These are phyloP conservation scores for Coelopa frigida DNA, from an alignment of 1,140 invertebrate species.

Conservation along the genomic window DNA sequence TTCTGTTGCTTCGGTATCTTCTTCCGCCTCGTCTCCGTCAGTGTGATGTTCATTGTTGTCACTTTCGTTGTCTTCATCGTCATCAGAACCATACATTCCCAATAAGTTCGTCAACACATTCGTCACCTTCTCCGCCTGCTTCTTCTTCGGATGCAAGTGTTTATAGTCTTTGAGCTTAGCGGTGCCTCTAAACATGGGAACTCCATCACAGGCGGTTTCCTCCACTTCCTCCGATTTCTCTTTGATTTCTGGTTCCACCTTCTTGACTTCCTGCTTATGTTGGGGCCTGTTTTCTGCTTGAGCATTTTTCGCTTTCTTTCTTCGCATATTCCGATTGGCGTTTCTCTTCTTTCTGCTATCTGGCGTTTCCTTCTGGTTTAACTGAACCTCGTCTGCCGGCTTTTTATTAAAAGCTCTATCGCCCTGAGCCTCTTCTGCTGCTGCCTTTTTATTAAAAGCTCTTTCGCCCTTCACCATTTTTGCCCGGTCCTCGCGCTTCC, in stretches of 20 bases:
- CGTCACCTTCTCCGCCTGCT: not conserved
- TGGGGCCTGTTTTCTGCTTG: not conserved
- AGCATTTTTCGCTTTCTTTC: constrained; percentile 6
- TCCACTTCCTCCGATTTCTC: not conserved
- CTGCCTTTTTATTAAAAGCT: not conserved
- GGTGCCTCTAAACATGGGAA: constrained; percentile 27
- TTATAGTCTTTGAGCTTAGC: constrained; percentile 24
- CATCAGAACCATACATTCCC: constrained; percentile 36
- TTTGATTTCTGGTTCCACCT: not conserved
- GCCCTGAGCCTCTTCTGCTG: not conserved
- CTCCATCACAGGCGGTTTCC: not conserved
- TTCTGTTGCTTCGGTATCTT: not conserved
- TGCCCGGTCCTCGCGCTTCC: constrained; percentile 36
- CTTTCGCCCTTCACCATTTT: constrained; percentile 5
- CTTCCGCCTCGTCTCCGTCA: not conserved
- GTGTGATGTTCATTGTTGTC: not conserved
- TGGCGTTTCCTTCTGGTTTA: not conserved
- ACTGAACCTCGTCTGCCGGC: no score
- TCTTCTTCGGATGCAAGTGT: constrained; percentile 22
- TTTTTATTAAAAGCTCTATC: not conserved
- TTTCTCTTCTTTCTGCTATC: not conserved
- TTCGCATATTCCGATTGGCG: constrained; percentile 7
- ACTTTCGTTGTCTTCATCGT: constrained; percentile 22
- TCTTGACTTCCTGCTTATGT: not conserved
- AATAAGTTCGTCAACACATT: constrained; percentile 26